Percentiles rank a stretch among this genome's conserved stretches.
These are phyloP conservation scores for Aplochiton taeniatus DNA, from an alignment of 2,797 vertebrate genomes.

Conservation along the genomic window DNA sequence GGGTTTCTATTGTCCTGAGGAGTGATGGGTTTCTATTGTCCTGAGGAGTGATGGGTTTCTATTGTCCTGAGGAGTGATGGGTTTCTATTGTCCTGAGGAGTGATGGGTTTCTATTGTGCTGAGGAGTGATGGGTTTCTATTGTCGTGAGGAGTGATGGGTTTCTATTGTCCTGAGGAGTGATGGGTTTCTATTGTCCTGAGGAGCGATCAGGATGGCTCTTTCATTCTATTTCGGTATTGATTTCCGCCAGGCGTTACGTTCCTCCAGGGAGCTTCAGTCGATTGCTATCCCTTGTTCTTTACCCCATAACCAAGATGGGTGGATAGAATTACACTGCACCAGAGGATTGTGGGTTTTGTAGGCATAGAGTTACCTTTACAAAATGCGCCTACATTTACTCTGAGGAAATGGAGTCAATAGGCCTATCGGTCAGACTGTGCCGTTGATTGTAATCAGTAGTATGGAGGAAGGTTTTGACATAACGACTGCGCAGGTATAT, in stretches of 20 bases:
- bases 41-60: slow-evolving; percentile 17
- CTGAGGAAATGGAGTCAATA: too few species aligned
- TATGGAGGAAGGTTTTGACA: too few species aligned
- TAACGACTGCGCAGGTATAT: too few species aligned
- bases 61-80: slow-evolving; percentile 13
- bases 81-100: slow-evolving; percentile 10
- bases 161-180: slow-evolving; percentile 4
- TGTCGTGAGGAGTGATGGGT: slow-evolving; percentile 19
- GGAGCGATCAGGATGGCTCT: slow-evolving; percentile 25
- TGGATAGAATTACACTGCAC: too few species aligned
- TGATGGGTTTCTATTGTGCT: slow-evolving; percentile 14
- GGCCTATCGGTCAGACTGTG: neutral
- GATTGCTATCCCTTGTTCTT: slow-evolving; percentile 5
- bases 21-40: slow-evolving; percentile 12
- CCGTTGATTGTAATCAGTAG: too few species aligned
- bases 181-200: slow-evolving; percentile 15
- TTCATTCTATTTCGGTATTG: slow-evolving; percentile 38
- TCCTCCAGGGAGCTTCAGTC: neutral
- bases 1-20: slow-evolving; percentile 15
- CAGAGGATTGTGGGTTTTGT: too few species aligned
- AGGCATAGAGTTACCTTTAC: slow-evolving; percentile 16
- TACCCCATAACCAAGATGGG: slow-evolving; percentile 14
- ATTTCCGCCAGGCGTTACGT: slow-evolving; percentile 31
- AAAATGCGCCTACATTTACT: neutral
- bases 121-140: slow-evolving; percentile 14